These are phyloP conservation scores for Plebejus anna DNA, from an alignment of 2,888 invertebrate genomes.

Conservation along the genomic window DNA sequence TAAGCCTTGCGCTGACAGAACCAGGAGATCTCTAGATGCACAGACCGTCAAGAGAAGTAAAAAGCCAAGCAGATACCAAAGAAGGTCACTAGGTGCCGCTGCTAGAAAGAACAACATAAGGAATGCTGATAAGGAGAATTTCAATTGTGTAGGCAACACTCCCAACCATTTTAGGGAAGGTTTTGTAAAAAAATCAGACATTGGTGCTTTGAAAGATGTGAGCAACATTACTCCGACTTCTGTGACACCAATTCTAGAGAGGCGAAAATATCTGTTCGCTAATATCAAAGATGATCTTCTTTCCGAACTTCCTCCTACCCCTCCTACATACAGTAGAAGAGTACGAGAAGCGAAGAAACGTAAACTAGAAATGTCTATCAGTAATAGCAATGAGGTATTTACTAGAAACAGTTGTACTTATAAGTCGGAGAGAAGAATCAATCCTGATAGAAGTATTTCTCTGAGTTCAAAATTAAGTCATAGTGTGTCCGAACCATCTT, in stretches of 20 bases:
- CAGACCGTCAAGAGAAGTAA: conserved; percentile 67
- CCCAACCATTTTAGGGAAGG: conserved; percentile 82
- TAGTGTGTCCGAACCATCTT: conserved; percentile 66
- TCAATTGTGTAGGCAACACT: conserved; percentile 76
- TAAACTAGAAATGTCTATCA: conserved; percentile 67
- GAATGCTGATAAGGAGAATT: conserved; percentile 69
- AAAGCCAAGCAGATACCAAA: conserved; percentile 71
- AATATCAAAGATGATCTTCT: conserved; percentile 58
- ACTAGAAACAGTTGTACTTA: conserved; percentile 60
- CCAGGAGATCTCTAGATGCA: conserved; percentile 64
- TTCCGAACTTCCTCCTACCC: conserved; percentile 64
- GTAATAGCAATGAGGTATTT: conserved; percentile 54
- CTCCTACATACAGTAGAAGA: conserved; percentile 69
- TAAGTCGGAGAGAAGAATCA: conserved; percentile 68
- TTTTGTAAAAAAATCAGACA: conserved; percentile 76
- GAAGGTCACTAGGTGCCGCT: conserved; percentile 65
- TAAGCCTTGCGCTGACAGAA: conserved; percentile 49
- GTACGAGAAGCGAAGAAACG: conserved; percentile 73
- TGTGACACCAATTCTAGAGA: conserved; percentile 60
- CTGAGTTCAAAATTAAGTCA: conserved; percentile 56
- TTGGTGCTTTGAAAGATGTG: conserved; percentile 76
- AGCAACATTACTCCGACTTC: conserved; percentile 81
- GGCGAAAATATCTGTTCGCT: conserved; percentile 53
- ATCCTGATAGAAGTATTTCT: conserved; percentile 51
- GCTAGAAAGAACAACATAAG: conserved; percentile 58